These are phyloP conservation scores for Odontophorus gujanensis DNA, from an alignment of 2,113 vertebrate genomes.

Conservation along the genomic window DNA sequence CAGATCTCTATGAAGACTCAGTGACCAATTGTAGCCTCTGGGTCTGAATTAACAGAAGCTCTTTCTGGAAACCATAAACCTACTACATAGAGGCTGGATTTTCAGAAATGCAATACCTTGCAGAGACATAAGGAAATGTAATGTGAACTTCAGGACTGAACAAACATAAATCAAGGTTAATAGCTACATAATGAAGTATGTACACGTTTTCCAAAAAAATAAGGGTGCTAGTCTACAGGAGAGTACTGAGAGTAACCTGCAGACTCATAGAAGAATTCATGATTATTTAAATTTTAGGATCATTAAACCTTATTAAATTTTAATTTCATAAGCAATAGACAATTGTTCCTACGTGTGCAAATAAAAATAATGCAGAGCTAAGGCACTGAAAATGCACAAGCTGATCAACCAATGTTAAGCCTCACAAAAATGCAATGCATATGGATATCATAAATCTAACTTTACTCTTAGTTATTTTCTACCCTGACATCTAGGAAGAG, in stretches of 20 bases:
- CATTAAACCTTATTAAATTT: conserved; percentile 1
- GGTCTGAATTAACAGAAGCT: conserved; percentile 37
- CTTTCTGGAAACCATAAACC: conserved; percentile 48
- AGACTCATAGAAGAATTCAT: not conserved
- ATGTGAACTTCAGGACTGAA: not conserved
- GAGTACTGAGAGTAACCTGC: not conserved
- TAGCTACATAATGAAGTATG: not conserved
- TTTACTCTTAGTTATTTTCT: not conserved
- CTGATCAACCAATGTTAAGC: not conserved
- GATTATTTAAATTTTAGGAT: not conserved
- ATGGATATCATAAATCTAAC: not conserved
- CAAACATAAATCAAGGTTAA: conserved; percentile 26
- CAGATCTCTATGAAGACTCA: not conserved
- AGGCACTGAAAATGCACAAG: not conserved
- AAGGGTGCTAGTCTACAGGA: not conserved
- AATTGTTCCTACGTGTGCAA: not conserved
- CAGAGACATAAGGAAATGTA: conserved; percentile 41
- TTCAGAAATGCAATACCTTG: conserved; percentile 21
- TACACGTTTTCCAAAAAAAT: not conserved
- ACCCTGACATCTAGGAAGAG: not conserved
- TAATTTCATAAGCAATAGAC: not conserved
- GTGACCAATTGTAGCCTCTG: not conserved
- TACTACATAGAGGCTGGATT: not conserved
- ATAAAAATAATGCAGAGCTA: not conserved
- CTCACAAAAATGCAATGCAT: not conserved